A percentile compares a stretch with the other conserved stretches of the same genome.
These are phyloP conservation scores for Nansenia antarctica DNA, from an alignment of 2,113 vertebrate species.

Conservation along the genomic window DNA sequence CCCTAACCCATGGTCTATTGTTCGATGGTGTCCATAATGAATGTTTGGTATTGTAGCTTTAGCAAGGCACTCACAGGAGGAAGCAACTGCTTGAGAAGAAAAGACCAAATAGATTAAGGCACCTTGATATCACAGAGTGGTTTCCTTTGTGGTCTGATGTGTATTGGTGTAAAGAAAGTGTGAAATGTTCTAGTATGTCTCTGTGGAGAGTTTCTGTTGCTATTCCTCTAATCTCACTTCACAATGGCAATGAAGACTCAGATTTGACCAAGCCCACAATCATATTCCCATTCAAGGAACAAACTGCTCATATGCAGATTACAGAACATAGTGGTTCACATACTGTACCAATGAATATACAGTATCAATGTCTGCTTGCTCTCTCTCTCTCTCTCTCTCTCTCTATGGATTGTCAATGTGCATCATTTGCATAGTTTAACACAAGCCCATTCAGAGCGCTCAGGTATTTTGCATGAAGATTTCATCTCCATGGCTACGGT, in stretches of 20 bases:
- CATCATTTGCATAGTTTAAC: constrained; percentile 53
- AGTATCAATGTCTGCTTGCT: not conserved
- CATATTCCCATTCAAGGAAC: not conserved
- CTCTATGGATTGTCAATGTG: no score
- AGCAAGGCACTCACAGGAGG: not conserved
- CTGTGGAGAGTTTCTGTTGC: not conserved
- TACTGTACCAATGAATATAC: not conserved
- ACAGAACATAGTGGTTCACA: not conserved
- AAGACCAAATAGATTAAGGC: not conserved
- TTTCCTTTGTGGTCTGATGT: not conserved
- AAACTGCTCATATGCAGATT: not conserved
- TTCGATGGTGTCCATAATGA: no score
- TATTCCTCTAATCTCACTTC: not conserved
- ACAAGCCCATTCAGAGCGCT: constrained; percentile 25
- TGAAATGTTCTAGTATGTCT: not conserved
- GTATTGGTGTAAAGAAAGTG: not conserved
- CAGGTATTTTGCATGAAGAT: constrained; percentile 44
- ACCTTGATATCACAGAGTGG: not conserved
- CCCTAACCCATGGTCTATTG: no score
- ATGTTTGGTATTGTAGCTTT: not conserved
- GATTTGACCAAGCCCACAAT: not conserved
- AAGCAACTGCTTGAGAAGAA: not conserved
- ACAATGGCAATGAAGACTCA: not conserved
- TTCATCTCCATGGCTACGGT: constrained; percentile 19
- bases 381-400: not conserved